Evolutionary conservation across 92 coral and sea anemone genomes (phyloP).

Genomic region (Virgularia gustaviana): DNA sequence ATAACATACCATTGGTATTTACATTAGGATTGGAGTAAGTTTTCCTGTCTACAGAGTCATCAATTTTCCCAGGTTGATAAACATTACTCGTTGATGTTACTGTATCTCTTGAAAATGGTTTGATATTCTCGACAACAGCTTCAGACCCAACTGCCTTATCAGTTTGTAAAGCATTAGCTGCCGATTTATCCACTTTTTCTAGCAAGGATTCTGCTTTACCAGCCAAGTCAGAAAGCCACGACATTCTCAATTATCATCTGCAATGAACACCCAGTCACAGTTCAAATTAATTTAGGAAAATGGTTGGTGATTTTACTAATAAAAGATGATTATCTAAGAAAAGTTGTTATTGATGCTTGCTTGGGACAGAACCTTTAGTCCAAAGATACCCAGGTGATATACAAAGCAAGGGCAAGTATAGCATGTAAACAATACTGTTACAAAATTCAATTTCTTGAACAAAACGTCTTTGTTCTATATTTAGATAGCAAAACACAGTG

Average conservation of each 20-base stretch:
- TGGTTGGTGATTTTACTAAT: neutral
- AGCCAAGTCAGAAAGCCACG: constrained; percentile 87
- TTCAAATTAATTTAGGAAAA: too few species aligned
- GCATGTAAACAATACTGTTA: too few species aligned
- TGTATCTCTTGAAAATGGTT: neutral
- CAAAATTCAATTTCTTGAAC: too few species aligned
- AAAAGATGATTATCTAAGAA: too few species aligned
- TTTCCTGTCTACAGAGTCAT: neutral
- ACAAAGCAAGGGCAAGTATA: too few species aligned
- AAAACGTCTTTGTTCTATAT: too few species aligned
- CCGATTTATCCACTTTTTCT: constrained; percentile 82
- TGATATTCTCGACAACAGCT: neutral
- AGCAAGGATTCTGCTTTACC: constrained; percentile 93
- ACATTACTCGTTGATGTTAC: neutral
- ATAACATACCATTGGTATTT: constrained; percentile 5
- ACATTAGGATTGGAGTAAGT: neutral
- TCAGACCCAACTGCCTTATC: constrained; percentile 46
- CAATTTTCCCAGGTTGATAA: neutral
- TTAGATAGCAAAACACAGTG: too few species aligned
- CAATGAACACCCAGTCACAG: too few species aligned
- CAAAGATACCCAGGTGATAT: neutral
- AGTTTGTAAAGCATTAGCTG: constrained; percentile 72
- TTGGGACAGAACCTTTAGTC: neutral
- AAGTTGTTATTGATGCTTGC: neutral
- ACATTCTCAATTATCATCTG: constrained; percentile 50